A percentile compares a stretch with the other conserved stretches of the same genome.
phyloP scores from a whole-genome alignment of 2,888 invertebrate species.

The Eremobia ochroleuca region DNA sequence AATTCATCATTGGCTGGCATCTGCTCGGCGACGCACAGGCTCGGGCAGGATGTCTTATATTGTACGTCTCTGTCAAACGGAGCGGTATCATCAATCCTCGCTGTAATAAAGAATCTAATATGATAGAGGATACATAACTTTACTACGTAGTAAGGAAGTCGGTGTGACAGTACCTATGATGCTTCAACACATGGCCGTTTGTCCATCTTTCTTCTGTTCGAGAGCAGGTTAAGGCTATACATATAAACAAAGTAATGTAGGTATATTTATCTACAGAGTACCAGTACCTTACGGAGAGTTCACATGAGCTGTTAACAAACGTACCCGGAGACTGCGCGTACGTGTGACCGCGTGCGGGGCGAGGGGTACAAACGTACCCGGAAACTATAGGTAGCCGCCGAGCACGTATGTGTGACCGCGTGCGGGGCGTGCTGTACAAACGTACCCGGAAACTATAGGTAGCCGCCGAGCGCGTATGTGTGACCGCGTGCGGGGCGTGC shows the following conservation, averaged over 20 bases:
- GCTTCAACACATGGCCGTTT: background rate
- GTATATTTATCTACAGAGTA: too few relatives aligned
- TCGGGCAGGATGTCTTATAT: conserved; percentile 17
- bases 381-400: too few relatives aligned
- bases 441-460: too few relatives aligned
- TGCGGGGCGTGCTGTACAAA: too few relatives aligned
- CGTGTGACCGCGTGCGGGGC: too few relatives aligned
- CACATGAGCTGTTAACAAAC: conserved; percentile 10
- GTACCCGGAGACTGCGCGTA: conserved; percentile 4
- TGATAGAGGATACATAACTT: conserved; percentile 12
- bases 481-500: too few relatives aligned
- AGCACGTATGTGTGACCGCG: too few relatives aligned
- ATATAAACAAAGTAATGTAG: background rate
- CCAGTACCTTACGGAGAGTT: background rate
- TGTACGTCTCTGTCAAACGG: conserved; percentile 20
- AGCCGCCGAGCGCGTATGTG: too few relatives aligned
- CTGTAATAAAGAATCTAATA: conserved; percentile 7
- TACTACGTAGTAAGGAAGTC: background rate
- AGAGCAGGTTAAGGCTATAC: background rate
- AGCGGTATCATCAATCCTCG: conserved; percentile 22
- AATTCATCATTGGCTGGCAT: conserved; percentile 58
- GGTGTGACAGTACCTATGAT: background rate
- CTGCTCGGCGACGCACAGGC: conserved; percentile 23
- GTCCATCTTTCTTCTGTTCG: background rate
- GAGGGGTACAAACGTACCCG: too few relatives aligned